These are phyloP conservation scores for Drosophila atripex DNA, from an alignment of 2,888 invertebrate species.

Conservation along the genomic window DNA sequence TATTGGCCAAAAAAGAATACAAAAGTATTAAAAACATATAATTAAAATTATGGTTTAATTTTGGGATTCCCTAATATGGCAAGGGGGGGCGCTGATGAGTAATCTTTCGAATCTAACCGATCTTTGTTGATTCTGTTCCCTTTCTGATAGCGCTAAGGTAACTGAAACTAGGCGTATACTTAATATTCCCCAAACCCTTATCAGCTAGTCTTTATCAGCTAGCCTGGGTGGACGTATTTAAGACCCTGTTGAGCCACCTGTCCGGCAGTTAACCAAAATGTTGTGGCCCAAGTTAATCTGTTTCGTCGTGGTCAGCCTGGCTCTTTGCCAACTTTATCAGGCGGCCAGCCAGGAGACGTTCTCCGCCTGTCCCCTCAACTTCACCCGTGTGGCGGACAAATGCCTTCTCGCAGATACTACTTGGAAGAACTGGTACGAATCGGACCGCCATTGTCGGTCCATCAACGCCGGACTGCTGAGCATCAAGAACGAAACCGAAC, in stretches of 20 bases:
- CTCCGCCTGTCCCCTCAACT: constrained; percentile 33
- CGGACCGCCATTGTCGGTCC: no score
- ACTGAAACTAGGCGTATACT: background rate
- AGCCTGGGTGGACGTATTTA: constrained; percentile 19
- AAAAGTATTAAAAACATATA: background rate
- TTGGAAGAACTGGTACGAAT: constrained; percentile 32
- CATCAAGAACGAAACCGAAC: no score
- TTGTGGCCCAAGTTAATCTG: constrained; percentile 34
- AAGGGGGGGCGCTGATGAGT: constrained; percentile 6
- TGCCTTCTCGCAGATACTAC: constrained; percentile 21
- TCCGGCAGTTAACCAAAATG: constrained; percentile 49
- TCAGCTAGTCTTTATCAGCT: background rate
- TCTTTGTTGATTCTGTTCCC: background rate
- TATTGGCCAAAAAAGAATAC: no score
- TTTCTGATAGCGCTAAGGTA: constrained; percentile 5
- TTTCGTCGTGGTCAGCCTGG: constrained; percentile 30
- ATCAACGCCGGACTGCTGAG: no score
- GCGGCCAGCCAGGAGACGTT: constrained; percentile 7
- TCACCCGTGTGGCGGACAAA: constrained; percentile 45
- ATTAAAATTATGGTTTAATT: background rate
- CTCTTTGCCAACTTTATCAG: constrained; percentile 21
- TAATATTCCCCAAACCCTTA: constrained; percentile 6
- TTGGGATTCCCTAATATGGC: constrained; percentile 3
- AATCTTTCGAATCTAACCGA: background rate
- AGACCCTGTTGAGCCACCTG: background rate